phyloP scores from a whole-genome alignment of 2,888 invertebrate species.

The Eumacrocentrus americanus region DNA sequence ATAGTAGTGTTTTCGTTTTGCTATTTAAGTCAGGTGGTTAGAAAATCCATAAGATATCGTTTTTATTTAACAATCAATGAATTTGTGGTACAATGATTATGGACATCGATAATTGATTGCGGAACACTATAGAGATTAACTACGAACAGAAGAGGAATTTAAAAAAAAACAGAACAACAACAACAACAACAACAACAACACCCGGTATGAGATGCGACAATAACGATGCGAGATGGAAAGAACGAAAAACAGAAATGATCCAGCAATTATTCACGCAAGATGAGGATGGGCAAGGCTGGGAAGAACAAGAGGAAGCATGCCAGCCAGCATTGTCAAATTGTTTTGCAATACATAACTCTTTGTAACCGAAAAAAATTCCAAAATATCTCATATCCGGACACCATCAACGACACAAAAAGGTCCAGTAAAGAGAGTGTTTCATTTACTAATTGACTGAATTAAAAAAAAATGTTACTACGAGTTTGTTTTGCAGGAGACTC shows the following conservation, averaged over 20 bases:
- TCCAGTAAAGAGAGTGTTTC: too few relatives aligned
- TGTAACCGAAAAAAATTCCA: too few relatives aligned
- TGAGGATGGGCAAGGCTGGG: not conserved
- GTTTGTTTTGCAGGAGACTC: not conserved
- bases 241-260: conserved; percentile 2
- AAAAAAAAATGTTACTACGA: not conserved
- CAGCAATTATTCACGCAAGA: conserved; percentile 9
- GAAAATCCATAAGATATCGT: conserved; percentile 21
- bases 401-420: too few relatives aligned
- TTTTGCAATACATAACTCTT: not conserved
- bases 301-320: not conserved
- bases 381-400: too few relatives aligned
- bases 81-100: conserved; percentile 24
- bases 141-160: conserved; percentile 6
- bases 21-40: conserved; percentile 7
- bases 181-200: not conserved
- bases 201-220: not conserved
- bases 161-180: conserved; percentile 3
- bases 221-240: conserved; percentile 7
- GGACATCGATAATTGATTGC: conserved; percentile 19
- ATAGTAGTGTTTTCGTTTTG: too few relatives aligned
- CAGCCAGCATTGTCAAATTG: not conserved
- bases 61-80: conserved; percentile 25
- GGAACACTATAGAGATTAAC: conserved; percentile 16
- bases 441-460: not conserved